Evolutionary conservation across 1,140 invertebrate species (phyloP), one percentile per base, ranked within the genome.

Genomic region (Neodiprion fabricii): DNA sequence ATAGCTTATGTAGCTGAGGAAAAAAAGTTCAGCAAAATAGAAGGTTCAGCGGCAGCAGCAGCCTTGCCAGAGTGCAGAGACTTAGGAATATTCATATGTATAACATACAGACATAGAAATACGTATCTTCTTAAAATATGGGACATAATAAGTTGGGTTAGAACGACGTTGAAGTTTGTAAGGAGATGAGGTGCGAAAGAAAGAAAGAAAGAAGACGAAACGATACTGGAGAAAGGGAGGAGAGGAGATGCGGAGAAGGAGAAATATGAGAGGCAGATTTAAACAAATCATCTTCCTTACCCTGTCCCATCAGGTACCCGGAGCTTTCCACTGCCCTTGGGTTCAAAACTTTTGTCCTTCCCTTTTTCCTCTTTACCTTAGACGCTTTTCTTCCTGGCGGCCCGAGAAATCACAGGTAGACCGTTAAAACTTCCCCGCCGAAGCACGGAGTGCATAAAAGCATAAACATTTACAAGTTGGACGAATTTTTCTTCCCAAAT

Each of bases 211-310:
- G 40, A 69, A 23, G 67, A 23, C 11, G 67, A 69, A 21, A 23
- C 11, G 23, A 21, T 7, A 69, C 10, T 14, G 67, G 7, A 11
- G 67, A 21, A 21, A 12, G 40, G 14, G 67, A 11, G 67, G 67
- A 23, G 17, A 21, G 40, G 67, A 23, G 67, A 69, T 69, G 7
- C 21, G 40, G 67, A 21, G 21, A 12, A 8, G 67, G 67, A 69
- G 7, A 69, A 69, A 69, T 23, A 23, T 23, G 17, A 47, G 67
- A 12, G 67, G 67, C 40, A 69, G 67, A 69, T 69, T 69, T 69
- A 69, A 69, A 69, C 67, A 69, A 69, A 69, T 69, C 14, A 69
- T 69, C 67, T 9, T 69, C 40, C 67, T 69, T 69, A 11, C 67
- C 23, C 40, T 14, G 11, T 23, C 67, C 23, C 12, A 21, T 65